These are phyloP conservation scores for Plutomurus gul DNA, from an alignment of 1,140 invertebrate genomes.

Conservation along the genomic window DNA sequence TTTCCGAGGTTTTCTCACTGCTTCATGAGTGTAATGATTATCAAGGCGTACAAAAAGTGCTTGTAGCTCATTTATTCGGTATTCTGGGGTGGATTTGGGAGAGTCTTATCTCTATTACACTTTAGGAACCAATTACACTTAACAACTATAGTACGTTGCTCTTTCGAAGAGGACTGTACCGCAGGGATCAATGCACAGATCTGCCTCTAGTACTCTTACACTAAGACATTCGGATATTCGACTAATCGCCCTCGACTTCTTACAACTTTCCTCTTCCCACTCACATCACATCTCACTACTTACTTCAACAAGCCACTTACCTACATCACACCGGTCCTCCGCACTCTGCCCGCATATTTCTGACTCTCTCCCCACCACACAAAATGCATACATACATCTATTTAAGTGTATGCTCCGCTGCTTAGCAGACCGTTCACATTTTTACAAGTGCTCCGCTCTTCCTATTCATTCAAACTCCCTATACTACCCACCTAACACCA, in stretches of 20 bases:
- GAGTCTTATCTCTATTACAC: slow-evolving; percentile 49
- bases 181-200: slow-evolving; percentile 37
- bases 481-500: no score
- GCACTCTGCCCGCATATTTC: background rate
- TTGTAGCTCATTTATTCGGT: slow-evolving; percentile 42
- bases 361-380: background rate
- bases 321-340: background rate
- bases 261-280: background rate
- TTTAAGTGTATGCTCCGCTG: no score
- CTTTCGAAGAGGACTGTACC: background rate
- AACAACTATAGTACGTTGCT: slow-evolving; percentile 39
- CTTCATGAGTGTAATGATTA: slow-evolving; percentile 36
- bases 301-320: background rate
- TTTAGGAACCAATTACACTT: slow-evolving; percentile 52
- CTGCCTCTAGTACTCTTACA: background rate
- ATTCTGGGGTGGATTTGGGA: slow-evolving; percentile 33
- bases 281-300: background rate
- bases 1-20: slow-evolving; percentile 6
- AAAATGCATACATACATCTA: no score
- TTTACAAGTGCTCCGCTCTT: no score
- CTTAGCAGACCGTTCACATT: no score
- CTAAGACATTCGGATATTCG: slow-evolving; percentile 29
- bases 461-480: no score
- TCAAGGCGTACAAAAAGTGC: slow-evolving; percentile 43
- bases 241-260: slow-evolving; percentile 28